Base-by-base conservation (phyloP, 1,140 invertebrate species). In the Habropoda laboriosa region DNA sequence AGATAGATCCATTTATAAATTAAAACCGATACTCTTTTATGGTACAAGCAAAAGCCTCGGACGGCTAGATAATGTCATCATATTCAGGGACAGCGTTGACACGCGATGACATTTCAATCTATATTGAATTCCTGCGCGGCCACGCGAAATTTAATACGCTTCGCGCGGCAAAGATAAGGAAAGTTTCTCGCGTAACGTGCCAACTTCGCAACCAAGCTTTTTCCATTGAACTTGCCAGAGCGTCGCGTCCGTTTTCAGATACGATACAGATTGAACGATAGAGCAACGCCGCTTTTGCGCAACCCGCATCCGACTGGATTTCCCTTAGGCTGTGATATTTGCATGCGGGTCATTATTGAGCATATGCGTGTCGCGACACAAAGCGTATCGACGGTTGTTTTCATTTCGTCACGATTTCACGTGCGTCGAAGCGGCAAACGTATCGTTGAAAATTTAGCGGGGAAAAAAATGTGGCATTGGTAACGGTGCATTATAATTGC, bases 321-420 rank as follows among this genome's bases (percentile, higher is more conserved):
- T 47, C 68, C 70, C 70, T 55, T 30, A 45, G 70, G 58, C 58
- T 4, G 38, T 27, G 70, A 55, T 45, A 57, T 73, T 79, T 55
- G 35, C 47, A 79, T 73, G 70, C 77, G 70, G 77, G 70, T 79
- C 70, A 63, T 79, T 73, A 73, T 73, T 45, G 32, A 70, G 10
- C 66, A 35, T 16, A 35, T 61, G n/a, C 67, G 67, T 53, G 13
- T 38, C n/a, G 24, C 12, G 7, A 24, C 3, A 49, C 18, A 71
- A 71, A 49, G 27, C 7, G 42, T 13, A 53, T 42, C 35, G 35
- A 40, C 45, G 24, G 2, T 30, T n/a, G 32, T 27, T 74, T 63
- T 74, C 58, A 7, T 49, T 47, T 68, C n/a, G 12, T 16, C 53
- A 27, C 51, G 27, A 68, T 67, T 45, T 32, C 7, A 47, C 1